A percentile compares a stretch with the other conserved stretches of the same genome.
Conservation (phyloP, 2,888 invertebrate species). For the Patella depressa region DNA sequence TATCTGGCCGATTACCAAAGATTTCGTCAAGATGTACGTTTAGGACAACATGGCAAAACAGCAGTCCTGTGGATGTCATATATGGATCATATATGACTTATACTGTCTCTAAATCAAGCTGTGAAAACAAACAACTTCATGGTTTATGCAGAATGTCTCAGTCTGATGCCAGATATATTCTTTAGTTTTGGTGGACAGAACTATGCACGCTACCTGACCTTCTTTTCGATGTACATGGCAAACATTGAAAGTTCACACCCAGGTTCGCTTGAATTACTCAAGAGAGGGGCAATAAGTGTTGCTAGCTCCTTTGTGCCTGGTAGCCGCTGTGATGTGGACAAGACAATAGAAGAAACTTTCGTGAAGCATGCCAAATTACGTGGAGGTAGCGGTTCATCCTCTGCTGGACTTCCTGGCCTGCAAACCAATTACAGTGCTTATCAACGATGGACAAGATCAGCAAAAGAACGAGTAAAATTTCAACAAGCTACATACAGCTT, state of each 20-base stretch:
- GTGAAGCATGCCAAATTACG: conserved; percentile 7
- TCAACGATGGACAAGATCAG: conserved; percentile 35
- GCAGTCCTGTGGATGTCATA: conserved; percentile 35
- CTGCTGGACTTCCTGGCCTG: conserved; percentile 34
- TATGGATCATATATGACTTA: conserved; percentile 36
- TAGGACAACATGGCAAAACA: conserved; percentile 28
- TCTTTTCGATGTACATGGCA: conserved; percentile 32
- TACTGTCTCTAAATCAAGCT: conserved; percentile 28
- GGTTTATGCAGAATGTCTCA: conserved; percentile 27
- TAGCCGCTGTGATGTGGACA: conserved; percentile 37
- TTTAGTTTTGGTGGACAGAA: conserved; percentile 43
- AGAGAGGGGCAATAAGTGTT: conserved; percentile 41
- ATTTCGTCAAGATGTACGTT: conserved; percentile 18
- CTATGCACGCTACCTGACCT: conserved; percentile 39
- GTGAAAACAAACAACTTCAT: conserved; percentile 34
- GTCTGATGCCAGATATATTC: conserved; percentile 34
- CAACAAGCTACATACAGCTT: conserved; percentile 21
- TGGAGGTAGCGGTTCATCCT: conserved; percentile 24
- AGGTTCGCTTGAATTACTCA: conserved; percentile 29
- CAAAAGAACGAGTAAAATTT: conserved; percentile 30
- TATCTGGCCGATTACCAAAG: conserved; percentile 14
- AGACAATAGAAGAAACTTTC: conserved; percentile 37
- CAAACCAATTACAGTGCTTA: conserved; percentile 34
- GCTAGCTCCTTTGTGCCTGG: conserved; percentile 44
- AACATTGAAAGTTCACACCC: conserved; percentile 41